These are phyloP conservation scores for Oeneis ivallda DNA, from an alignment of 2,888 invertebrate species.

Conservation along the genomic window DNA sequence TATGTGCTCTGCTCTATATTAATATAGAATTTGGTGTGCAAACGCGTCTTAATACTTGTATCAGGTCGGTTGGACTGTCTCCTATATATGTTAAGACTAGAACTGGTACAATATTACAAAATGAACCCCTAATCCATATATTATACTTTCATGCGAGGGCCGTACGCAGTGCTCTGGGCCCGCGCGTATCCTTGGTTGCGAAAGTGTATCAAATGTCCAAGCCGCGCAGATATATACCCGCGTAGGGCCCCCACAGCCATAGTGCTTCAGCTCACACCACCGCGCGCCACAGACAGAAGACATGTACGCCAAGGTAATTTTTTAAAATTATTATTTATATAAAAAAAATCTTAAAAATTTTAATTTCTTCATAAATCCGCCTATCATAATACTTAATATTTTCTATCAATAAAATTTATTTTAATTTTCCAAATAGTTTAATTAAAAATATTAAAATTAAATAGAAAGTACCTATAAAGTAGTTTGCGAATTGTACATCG, in stretches of 20 bases:
- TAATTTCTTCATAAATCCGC: background rate
- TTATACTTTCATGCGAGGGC: conserved; percentile 43
- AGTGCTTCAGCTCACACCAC: conserved; percentile 54
- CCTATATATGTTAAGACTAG: conserved; percentile 33
- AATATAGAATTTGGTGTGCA: no score
- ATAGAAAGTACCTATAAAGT: background rate
- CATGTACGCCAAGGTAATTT: conserved; percentile 73
- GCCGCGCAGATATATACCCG: conserved; percentile 57
- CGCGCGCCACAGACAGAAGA: conserved; percentile 64
- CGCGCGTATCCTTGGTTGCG: conserved; percentile 63
- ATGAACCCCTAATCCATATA: conserved; percentile 44
- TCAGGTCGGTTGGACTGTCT: conserved; percentile 25
- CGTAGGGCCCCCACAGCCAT: conserved; percentile 49
- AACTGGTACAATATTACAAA: conserved; percentile 37
- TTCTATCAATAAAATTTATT: background rate
- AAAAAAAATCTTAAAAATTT: background rate
- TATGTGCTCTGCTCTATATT: no score
- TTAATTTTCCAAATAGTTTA: background rate
- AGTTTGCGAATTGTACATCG: background rate
- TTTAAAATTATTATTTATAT: conserved; percentile 20
- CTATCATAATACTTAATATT: no score
- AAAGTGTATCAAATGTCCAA: conserved; percentile 68
- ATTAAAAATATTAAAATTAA: no score
- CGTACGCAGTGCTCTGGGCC: conserved; percentile 38
- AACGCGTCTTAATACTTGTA: background rate